Evolutionary conservation across 1,140 invertebrate genomes (phyloP), one percentile per base, ranked within the genome.

Genomic region (Xylocopa sonorina): DNA sequence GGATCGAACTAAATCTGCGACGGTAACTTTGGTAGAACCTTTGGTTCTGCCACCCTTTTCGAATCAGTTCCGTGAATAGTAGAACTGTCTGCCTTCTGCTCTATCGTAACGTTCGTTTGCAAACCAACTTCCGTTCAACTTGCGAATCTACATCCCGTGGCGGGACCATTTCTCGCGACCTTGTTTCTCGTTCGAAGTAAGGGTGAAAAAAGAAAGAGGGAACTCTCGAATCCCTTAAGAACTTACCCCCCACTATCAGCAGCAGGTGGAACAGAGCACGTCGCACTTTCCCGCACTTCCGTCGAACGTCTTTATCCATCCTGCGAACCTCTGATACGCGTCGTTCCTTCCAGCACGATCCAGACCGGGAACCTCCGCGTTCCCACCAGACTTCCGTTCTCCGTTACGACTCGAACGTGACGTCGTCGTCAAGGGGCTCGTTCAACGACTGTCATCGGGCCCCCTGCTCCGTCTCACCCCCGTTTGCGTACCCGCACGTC

Each of bases 171-270:
- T 9, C 24, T 27, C 1, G 21, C 12, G 0, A n/a, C n/a, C n/a
- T n/a, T n/a, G n/a, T n/a, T n/a, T n/a, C n/a, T n/a, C n/a, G n/a
- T n/a, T n/a, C n/a, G n/a, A n/a, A n/a, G n/a, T n/a, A n/a, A n/a
- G n/a, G n/a, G n/a, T n/a, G n/a, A n/a, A n/a, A n/a, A n/a, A n/a
- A n/a, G n/a, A n/a, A n/a, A n/a, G n/a, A n/a, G n/a, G n/a, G n/a
- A n/a, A n/a, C n/a, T n/a, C n/a, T n/a, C 3, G 9, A 12, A 2
- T 1, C 32, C 29, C 18, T n/a, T 0, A 32, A n/a, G 55, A 81
- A 90, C 91, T 92, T 88, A 92, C 91, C 91, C 71, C 88, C 87
- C 78, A 89, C 80, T 66, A 91, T 69, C 53, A 91, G 82, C 51
- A 92, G 86, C 67, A 91, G 83, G 50, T 89, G 88, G 50, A 89